Conservation (phyloP, 2,888 invertebrate genomes). For the Drosophila algonquin region DNA sequence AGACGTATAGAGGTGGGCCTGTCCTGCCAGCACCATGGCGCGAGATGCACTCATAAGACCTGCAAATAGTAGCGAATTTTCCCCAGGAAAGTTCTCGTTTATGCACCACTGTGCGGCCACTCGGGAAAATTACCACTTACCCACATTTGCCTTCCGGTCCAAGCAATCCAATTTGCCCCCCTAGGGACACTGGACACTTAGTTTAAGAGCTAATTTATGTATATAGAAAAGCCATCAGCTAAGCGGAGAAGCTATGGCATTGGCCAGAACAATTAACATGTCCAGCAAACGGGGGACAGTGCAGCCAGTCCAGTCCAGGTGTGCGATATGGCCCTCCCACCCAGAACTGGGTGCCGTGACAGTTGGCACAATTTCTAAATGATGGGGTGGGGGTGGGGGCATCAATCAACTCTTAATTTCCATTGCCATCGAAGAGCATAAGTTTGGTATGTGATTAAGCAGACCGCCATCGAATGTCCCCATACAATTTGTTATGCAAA, state of each 20-base stretch:
- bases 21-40: constrained; percentile 10
- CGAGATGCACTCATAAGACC: neutral
- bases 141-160: constrained; percentile 18
- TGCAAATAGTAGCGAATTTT: no score
- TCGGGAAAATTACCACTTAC: constrained; percentile 25
- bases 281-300: constrained; percentile 19
- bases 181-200: constrained; percentile 16
- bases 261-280: constrained; percentile 49
- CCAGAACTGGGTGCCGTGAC: no score
- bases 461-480: constrained; percentile 10
- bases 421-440: neutral
- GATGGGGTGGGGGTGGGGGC: neutral
- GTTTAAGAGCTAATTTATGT: constrained; percentile 27
- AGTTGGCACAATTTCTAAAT: constrained; percentile 22
- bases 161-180: constrained; percentile 16
- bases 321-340: neutral
- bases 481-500: constrained; percentile 48
- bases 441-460: constrained; percentile 14
- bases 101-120: constrained; percentile 24
- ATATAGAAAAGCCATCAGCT: constrained; percentile 10
- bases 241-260: constrained; percentile 21
- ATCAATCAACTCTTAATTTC: constrained; percentile 29
- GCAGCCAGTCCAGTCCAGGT: constrained; percentile 6
- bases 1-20: constrained; percentile 1
- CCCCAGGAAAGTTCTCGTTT: neutral